Base-by-base conservation (phyloP, 2,797 vertebrate species). In the Enteromius unitaeniatus region DNA sequence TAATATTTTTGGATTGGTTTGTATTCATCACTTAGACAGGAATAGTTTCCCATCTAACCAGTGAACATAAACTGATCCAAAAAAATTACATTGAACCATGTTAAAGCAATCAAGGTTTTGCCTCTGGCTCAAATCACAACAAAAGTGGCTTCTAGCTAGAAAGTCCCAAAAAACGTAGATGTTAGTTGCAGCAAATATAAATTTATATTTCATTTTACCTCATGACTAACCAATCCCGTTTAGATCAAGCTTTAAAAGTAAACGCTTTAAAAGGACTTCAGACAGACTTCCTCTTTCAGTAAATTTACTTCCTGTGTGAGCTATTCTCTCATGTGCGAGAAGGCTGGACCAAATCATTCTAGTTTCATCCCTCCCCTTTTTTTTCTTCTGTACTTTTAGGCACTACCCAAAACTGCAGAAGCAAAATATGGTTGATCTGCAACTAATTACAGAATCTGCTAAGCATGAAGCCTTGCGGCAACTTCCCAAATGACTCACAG, bases 271-370 rank as follows among this genome's bases (percentile, higher is more conserved):
- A 86, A 75, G 45, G 45, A 6, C 9, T 81, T 78, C 79, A 65
- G 75, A 67, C 13, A 84, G 58, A 42, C 90, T 94, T 95, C 94
- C 93, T 92, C 86, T 85, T 90, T 94, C 88, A 60, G 74, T 9
- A 14, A 87, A 51, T 91, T 79, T 70, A 92, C 92, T 95, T 95
- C 94, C 94, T 91, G 85, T 62, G 79, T 69, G 79, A 91, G 87
- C 79, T 67, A 65, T 84, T 86, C 19, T 86, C 84, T 87, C 87
- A 42, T 62, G 76, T 37, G 84, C 49, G 26, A 83, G 45, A 86
- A 31, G 75, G 73, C 51, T 40, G 82, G 40, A 23, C 64, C 85
- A 62, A 76, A 75, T 58, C 74, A 9, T 31, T 51, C 70, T 62
- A 49, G 19, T 67, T 23, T 55, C 19, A 15, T 67, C 3, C 42